Conservation (phyloP, 1,140 invertebrate species). For the Hyphantria cunea region DNA sequence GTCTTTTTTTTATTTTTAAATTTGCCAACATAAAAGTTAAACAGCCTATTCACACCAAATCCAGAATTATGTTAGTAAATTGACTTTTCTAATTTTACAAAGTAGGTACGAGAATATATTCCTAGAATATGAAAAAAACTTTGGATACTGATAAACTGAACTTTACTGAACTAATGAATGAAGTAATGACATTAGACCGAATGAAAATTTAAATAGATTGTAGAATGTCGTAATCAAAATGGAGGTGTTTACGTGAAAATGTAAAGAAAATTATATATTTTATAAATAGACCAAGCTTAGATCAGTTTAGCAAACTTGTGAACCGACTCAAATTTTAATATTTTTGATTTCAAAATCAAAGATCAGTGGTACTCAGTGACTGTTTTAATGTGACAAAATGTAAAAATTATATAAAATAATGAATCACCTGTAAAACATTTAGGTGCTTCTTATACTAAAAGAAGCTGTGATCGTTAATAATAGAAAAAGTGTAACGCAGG, state of each 20-base stretch:
- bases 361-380: neutral
- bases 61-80: too few species aligned
- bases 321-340: neutral
- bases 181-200: too few species aligned
- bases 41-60: too few species aligned
- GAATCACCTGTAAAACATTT: slow-evolving; percentile 13
- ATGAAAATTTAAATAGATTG: too few species aligned
- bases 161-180: too few species aligned
- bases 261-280: slow-evolving; percentile 12
- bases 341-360: too few species aligned
- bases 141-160: too few species aligned
- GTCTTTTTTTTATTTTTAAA: too few species aligned
- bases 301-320: slow-evolving; percentile 4
- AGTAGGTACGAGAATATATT: too few species aligned
- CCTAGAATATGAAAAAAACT: too few species aligned
- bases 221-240: slow-evolving; percentile 14
- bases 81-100: too few species aligned
- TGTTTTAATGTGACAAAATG: slow-evolving; percentile 15
- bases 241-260: slow-evolving; percentile 26
- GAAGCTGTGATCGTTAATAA: slow-evolving; percentile 13
- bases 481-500: slow-evolving; percentile 16
- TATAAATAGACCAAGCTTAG: neutral
- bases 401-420: slow-evolving; percentile 11
- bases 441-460: neutral
- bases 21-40: too few species aligned